These are phyloP conservation scores for Lagorchestes hirsutus DNA, from an alignment of 2,797 vertebrate genomes.

Conservation along the genomic window DNA sequence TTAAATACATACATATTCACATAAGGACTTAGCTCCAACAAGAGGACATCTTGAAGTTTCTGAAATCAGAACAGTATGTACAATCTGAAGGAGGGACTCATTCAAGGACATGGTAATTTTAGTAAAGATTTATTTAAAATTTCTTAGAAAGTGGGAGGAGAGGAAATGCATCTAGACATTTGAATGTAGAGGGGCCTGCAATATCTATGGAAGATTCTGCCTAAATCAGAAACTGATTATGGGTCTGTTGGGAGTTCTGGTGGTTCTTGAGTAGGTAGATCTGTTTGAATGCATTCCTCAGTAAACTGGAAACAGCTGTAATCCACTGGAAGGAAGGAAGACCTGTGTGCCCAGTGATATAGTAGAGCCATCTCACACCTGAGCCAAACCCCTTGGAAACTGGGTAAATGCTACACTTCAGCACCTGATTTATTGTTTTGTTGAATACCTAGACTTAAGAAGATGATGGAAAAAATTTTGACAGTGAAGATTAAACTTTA, in stretches of 20 bases:
- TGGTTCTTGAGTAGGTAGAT: neutral
- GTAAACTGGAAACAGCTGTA: neutral
- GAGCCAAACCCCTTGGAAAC: neutral
- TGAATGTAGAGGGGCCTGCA: neutral
- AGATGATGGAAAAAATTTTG: neutral
- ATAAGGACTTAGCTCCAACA: neutral
- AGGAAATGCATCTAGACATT: neutral
- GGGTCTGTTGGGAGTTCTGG: neutral
- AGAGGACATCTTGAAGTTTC: neutral
- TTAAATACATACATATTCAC: slow-evolving; percentile 6
- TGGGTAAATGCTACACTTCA: neutral
- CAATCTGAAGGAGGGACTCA: neutral
- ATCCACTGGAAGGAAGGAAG: neutral
- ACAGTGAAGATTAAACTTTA: neutral
- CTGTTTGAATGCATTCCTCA: neutral
- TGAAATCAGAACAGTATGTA: neutral
- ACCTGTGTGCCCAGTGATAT: neutral
- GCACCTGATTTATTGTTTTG: neutral
- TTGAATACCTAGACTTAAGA: neutral
- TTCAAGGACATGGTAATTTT: slow-evolving; percentile 1
- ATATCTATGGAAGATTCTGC: neutral
- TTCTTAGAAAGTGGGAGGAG: neutral
- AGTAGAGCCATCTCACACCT: neutral
- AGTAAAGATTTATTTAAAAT: slow-evolving; percentile 1
- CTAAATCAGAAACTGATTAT: neutral